Conservation (phyloP, 2,113 vertebrate species). For the Arenaria interpres region DNA sequence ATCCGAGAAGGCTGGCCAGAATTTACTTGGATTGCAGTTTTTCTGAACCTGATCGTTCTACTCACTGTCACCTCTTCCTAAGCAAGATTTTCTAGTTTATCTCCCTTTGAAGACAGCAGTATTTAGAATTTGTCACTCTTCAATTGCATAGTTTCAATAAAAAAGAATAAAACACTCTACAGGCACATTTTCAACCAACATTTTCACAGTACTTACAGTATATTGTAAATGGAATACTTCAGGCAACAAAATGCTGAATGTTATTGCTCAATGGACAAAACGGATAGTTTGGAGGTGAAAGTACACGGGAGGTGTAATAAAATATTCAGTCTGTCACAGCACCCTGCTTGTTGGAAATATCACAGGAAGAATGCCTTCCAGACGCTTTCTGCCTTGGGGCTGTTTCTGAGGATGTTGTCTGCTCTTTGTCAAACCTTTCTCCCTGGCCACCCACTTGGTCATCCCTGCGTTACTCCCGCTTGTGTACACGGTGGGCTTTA, state of each 20-base stretch:
- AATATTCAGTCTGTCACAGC: constrained; percentile 46
- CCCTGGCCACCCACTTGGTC: background rate
- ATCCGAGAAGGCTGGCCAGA: background rate
- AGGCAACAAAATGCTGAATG: constrained; percentile 11
- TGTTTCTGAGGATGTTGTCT: background rate
- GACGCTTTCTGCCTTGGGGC: background rate
- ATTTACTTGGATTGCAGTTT: background rate
- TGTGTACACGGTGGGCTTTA: background rate
- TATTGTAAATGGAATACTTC: constrained; percentile 15
- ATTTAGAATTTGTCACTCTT: constrained; percentile 32
- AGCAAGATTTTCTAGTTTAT: background rate
- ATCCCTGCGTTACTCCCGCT: background rate
- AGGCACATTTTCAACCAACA: background rate
- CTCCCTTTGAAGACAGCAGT: background rate
- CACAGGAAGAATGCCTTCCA: background rate
- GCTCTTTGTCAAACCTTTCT: background rate
- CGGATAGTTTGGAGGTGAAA: constrained; percentile 37
- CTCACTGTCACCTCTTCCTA: background rate
- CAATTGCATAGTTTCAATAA: background rate
- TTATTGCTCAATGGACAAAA: constrained; percentile 34
- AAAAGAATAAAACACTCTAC: background rate
- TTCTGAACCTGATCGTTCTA: background rate
- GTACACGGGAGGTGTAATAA: constrained; percentile 37
- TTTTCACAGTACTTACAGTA: background rate
- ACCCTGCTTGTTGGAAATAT: background rate